Conservation (phyloP, 2,113 vertebrate species). For the Crotalus helleri region DNA sequence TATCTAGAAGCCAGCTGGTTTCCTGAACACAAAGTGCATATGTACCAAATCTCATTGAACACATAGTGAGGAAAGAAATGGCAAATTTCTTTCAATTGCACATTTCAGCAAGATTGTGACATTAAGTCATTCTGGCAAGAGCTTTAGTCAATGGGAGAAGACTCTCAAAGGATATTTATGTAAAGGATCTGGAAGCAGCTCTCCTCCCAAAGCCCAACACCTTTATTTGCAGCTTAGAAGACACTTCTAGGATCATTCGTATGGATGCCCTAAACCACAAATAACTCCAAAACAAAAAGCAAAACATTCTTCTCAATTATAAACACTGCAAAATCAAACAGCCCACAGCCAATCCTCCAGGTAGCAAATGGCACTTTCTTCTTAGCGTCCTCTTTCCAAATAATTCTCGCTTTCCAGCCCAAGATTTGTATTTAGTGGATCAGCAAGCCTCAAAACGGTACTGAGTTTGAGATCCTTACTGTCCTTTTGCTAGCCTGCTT, state of each 20-base stretch:
- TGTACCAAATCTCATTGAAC: neutral
- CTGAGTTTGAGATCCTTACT: neutral
- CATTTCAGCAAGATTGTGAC: neutral
- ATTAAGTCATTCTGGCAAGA: neutral
- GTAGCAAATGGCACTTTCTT: neutral
- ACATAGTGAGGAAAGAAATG: neutral
- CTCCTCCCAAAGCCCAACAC: neutral
- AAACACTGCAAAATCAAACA: neutral
- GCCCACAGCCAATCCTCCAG: rapidly evolving
- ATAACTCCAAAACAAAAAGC: neutral
- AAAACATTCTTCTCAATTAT: neutral
- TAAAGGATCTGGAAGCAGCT: neutral
- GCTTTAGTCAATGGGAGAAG: neutral
- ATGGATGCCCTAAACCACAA: neutral
- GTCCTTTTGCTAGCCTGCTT: neutral
- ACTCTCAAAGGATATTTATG: neutral
- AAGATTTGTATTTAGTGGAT: neutral
- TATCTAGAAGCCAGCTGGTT: neutral
- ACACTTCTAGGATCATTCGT: neutral
- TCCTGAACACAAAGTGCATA: neutral
- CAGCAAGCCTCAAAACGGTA: neutral
- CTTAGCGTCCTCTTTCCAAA: neutral
- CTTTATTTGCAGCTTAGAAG: neutral
- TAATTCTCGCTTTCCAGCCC: neutral
- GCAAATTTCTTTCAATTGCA: neutral